Evolutionary conservation across 2,888 invertebrate species (phyloP).

Genomic region (Drosophila buzzatii): DNA sequence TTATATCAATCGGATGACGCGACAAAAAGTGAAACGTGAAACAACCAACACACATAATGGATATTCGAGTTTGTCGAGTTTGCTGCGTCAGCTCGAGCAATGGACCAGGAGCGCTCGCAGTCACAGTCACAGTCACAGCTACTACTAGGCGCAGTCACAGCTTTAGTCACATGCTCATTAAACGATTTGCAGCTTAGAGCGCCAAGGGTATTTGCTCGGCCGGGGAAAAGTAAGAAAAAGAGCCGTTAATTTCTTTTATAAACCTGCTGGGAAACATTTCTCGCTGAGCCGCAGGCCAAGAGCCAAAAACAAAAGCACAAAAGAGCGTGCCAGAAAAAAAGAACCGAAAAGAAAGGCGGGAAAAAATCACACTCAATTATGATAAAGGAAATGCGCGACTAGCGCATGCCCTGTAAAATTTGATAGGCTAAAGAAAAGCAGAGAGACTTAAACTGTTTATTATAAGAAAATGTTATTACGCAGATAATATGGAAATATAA

Average conservation of each 20-base stretch:
- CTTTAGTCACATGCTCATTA: conserved; percentile 85
- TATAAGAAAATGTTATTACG: no score
- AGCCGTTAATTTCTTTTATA: conserved; percentile 86
- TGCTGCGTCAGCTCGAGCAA: conserved; percentile 37
- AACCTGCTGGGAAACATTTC: conserved; percentile 86
- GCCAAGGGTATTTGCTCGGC: conserved; percentile 10
- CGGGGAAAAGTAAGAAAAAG: conserved; percentile 60
- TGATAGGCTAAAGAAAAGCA: background rate
- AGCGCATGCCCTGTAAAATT: background rate
- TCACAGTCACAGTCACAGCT: conserved; percentile 2
- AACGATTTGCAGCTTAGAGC: conserved; percentile 83
- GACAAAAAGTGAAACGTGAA: conserved; percentile 26
- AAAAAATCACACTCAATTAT: conserved; percentile 1
- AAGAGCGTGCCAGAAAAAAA: conserved; percentile 10
- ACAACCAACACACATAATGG: conserved; percentile 10
- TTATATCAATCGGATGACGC: conserved; percentile 53
- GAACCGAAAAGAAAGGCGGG: background rate
- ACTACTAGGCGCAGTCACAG: conserved; percentile 70
- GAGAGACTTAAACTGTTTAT: no score
- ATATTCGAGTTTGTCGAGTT: conserved; percentile 13
- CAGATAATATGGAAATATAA: no score
- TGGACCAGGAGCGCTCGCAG: background rate
- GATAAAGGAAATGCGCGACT: conserved; percentile 8
- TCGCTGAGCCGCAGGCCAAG: conserved; percentile 44
- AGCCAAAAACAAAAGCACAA: conserved; percentile 36